These are phyloP conservation scores for Ptilonorhynchus violaceus DNA, from an alignment of 2,113 vertebrate species.

Conservation along the genomic window DNA sequence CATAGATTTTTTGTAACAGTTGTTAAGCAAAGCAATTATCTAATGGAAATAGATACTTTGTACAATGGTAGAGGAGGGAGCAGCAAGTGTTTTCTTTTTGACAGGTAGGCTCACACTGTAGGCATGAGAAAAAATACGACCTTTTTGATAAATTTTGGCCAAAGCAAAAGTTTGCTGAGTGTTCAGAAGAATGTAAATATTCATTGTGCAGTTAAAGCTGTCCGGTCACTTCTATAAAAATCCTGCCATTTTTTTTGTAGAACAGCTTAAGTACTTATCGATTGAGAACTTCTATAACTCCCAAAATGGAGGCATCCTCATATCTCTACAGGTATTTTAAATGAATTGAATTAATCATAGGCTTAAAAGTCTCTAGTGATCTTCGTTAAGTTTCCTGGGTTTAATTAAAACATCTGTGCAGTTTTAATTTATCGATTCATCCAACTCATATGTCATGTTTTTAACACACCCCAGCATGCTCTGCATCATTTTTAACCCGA, in stretches of 20 bases:
- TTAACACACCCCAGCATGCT: conserved; percentile 85
- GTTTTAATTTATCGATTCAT: conserved; percentile 88
- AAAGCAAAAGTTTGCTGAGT: neutral
- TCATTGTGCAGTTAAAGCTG: conserved; percentile 50
- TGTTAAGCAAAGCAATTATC: neutral
- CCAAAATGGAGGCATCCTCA: conserved; percentile 74
- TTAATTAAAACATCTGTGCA: conserved; percentile 89
- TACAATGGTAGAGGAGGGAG: neutral
- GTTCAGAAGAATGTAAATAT: conserved; percentile 52
- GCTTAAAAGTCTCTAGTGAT: conserved; percentile 84
- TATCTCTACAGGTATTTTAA: conserved; percentile 86
- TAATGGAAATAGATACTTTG: neutral
- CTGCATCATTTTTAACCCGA: conserved; percentile 85
- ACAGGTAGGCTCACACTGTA: neutral
- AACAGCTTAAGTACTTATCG: conserved; percentile 73
- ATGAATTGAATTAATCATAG: conserved; percentile 88
- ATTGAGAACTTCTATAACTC: conserved; percentile 77
- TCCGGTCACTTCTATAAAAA: conserved; percentile 45
- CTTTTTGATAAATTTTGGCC: neutral
- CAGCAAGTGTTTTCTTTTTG: neutral
- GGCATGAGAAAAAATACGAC: neutral
- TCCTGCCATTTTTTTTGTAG: conserved; percentile 34
- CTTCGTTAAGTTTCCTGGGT: conserved; percentile 82
- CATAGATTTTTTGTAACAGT: neutral
- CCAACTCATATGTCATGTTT: conserved; percentile 86